Conservation (phyloP, 2,888 invertebrate species). For the Teleogryllus oceanicus region DNA sequence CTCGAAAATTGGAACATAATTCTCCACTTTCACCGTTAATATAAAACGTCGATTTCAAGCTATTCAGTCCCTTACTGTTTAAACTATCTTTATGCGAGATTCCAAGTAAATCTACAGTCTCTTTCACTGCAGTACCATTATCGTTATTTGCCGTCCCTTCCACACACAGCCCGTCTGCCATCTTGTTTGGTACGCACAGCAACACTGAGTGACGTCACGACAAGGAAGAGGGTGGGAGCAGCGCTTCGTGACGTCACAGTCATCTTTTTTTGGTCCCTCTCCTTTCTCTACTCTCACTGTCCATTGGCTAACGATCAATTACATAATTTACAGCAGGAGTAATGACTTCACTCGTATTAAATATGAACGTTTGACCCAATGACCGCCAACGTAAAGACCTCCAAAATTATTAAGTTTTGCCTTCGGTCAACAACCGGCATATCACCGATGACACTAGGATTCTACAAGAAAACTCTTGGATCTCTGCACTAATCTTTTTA, state of each 20-base stretch:
- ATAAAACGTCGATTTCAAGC: conserved; percentile 48
- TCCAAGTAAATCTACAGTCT: conserved; percentile 49
- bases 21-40: conserved; percentile 48
- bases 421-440: too few relatives aligned
- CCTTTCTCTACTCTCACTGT: conserved; percentile 44
- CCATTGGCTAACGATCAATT: conserved; percentile 50
- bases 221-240: conserved; percentile 25
- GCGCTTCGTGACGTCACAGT: conserved; percentile 34
- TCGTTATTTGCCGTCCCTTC: conserved; percentile 58
- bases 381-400: conserved; percentile 28
- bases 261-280: conserved; percentile 25
- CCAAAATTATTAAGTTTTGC: too few relatives aligned
- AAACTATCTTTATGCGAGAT: conserved; percentile 52
- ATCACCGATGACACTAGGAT: too few relatives aligned
- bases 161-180: conserved; percentile 75
- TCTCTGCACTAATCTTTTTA: too few relatives aligned
- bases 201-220: conserved; percentile 36
- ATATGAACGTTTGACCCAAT: conserved; percentile 36
- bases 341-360: conserved; percentile 46
- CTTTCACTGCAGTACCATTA: conserved; percentile 46
- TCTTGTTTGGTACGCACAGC: conserved; percentile 67
- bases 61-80: conserved; percentile 46
- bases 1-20: conserved; percentile 38
- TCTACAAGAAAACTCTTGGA: too few relatives aligned
- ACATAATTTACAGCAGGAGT: conserved; percentile 49